Base-by-base conservation (phyloP, 2,888 invertebrate species). In the Caradrina kadenii region DNA sequence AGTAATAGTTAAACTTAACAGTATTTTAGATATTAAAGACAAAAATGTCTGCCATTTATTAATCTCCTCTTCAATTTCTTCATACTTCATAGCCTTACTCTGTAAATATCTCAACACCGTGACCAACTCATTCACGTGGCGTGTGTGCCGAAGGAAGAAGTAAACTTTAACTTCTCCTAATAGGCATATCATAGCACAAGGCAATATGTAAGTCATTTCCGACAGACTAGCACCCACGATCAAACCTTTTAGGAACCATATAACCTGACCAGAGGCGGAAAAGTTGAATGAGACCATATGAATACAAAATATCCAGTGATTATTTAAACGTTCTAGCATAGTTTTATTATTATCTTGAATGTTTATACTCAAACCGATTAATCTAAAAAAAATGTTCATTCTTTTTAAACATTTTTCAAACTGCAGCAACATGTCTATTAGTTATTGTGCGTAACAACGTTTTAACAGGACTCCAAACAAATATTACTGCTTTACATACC, bases 91-190 rank as follows among this genome's bases (percentile, higher is more conserved):
- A 48, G 54, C 22, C n/a, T 56, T 39, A n/a, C 19, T 50, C 42
- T 81, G 81, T 7, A 88, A 59, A 42, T 45, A 77, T 52, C 69
- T 86, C 31, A 90, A 73, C 4, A 78, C 76, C 13, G 50, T 70
- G 8, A 89, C 77, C 17, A 89, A 63, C 13, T 90, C 86, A 21
- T 76, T 78, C 6, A 89, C 86, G 10, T 82, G 60, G 50, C 86
- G 64, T 7, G 80, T 78, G 35, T 89, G 62, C 39, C 78, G 80
- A 1, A 91, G 60, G n/a, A 88, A 84, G 45, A 68, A 88, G 56
- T 70, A 88, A 1, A 87, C 67, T 79, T 90, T 92, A 0, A 81
- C 63, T 58, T 80, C 68, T 1, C 87, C 91, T 7, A 92, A 80
- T 0, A 88, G 13, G 31, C 87, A 84, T 5, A 89, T 42, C 3